These are phyloP conservation scores for Ageneiosus marmoratus DNA, from an alignment of 2,113 vertebrate species.

Conservation along the genomic window DNA sequence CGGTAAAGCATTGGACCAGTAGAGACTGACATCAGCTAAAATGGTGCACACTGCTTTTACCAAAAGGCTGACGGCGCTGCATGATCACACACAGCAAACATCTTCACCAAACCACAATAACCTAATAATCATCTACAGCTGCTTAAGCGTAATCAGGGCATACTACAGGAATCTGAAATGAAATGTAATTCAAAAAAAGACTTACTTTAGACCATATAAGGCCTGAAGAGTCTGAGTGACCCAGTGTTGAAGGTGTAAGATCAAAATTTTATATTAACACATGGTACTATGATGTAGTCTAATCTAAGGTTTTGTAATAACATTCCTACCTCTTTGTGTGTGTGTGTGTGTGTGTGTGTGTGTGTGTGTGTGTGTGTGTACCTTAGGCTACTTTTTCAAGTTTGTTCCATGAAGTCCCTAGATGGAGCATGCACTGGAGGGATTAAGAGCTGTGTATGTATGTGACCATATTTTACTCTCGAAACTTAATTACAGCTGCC, in stretches of 20 bases:
- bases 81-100: constrained; percentile 17
- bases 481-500: constrained; percentile 91
- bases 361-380: neutral
- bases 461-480: constrained; percentile 62
- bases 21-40: constrained; percentile 18
- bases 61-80: neutral
- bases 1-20: constrained; percentile 7
- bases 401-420: neutral
- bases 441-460: constrained; percentile 7
- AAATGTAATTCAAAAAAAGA: neutral
- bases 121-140: neutral
- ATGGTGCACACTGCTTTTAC: neutral
- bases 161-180: neutral
- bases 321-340: neutral
- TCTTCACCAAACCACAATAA: constrained; percentile 22
- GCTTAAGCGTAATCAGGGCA: neutral
- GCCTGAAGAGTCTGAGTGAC: neutral
- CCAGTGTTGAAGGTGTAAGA: neutral
- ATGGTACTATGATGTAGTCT: neutral
- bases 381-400: constrained; percentile 9
- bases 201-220: neutral
- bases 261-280: neutral
- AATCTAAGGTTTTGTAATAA: neutral
- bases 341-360: neutral
- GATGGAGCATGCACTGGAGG: neutral